Base-by-base conservation (phyloP, 1,140 invertebrate genomes). In the Diabrotica virgifera region DNA sequence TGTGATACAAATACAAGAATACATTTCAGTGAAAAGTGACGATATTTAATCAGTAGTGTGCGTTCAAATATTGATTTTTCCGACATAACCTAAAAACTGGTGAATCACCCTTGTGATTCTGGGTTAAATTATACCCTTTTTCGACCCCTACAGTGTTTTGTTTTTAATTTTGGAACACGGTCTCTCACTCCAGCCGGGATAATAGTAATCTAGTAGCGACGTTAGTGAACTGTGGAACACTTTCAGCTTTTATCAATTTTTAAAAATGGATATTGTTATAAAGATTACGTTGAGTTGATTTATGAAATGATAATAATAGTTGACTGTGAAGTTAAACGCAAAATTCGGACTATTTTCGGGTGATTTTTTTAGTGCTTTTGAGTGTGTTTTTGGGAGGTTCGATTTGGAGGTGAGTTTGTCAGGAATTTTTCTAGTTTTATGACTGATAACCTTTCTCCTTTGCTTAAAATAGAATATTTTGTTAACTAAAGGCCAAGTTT, bases 61-160 rank as follows among this genome's bases (percentile, higher is more conserved):
- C 40, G 46, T 57, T 12, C 59, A 36, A 52, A 64, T 69, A 69
- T 69, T 66, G 68, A 69, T 69, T 69, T 69, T 66, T 52, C 38
- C 38, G 46, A 66, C 52, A 52, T 69, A 66, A 69, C 68, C 68
- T 69, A 50, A 63, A 62, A 65, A 55, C 52, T 60, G 57, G 61
- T 66, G 62, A 64, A 62, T 68, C 66, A 68, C 63, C 63, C 66
- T 62, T 36, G 8, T 55, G 24, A 10, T 46, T 10, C 40, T 46
- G 40, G 40, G 40, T 46, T 46, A 46, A 46, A 46, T 46, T 46
- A n/a, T n/a, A 46, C 40, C 40, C 40, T 46, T 46, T 24, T 46
- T 10, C 40, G 5, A 46, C 40, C 40, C 40, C 53, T 55, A 14
- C 35, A 9, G 13, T 55, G 53, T 55, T 55, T 55, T 55, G 53